Percentiles rank a stretch among this genome's conserved stretches.
Conservation (phyloP, 2,888 invertebrate genomes). For the Drosophila niveifrons region DNA sequence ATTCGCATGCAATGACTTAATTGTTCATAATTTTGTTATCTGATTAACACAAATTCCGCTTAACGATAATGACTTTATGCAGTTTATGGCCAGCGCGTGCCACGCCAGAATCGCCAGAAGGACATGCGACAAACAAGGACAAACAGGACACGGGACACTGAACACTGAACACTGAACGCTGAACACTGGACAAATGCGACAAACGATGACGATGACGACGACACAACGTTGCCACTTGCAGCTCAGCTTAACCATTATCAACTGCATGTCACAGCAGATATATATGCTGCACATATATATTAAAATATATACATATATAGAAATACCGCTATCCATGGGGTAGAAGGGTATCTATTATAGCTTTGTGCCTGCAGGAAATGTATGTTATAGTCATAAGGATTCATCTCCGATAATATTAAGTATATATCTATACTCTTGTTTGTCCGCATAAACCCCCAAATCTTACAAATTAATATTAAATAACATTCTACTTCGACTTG, state of each 20-base stretch:
- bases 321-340: no score
- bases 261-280: slow-evolving; percentile 56
- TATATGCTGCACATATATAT: not conserved
- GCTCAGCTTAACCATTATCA: slow-evolving; percentile 68
- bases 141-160: not conserved
- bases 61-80: slow-evolving; percentile 81
- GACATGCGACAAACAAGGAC: slow-evolving; percentile 36
- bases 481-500: no score
- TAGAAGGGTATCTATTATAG: no score
- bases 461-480: no score
- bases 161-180: not conserved
- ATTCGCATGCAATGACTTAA: slow-evolving; percentile 81
- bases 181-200: slow-evolving; percentile 16
- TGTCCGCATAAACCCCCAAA: no score
- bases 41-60: slow-evolving; percentile 81
- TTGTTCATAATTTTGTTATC: slow-evolving; percentile 81
- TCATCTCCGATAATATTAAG: no score
- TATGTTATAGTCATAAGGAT: no score
- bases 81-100: slow-evolving; percentile 75
- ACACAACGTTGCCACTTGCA: slow-evolving; percentile 17
- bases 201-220: slow-evolving; percentile 5
- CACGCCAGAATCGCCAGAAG: slow-evolving; percentile 16
- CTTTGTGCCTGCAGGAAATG: no score
- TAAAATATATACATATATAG: slow-evolving; percentile 1
- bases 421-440: no score